Conservation (phyloP, 23 tunicate genomes). For the Trididemnum nubilum region DNA sequence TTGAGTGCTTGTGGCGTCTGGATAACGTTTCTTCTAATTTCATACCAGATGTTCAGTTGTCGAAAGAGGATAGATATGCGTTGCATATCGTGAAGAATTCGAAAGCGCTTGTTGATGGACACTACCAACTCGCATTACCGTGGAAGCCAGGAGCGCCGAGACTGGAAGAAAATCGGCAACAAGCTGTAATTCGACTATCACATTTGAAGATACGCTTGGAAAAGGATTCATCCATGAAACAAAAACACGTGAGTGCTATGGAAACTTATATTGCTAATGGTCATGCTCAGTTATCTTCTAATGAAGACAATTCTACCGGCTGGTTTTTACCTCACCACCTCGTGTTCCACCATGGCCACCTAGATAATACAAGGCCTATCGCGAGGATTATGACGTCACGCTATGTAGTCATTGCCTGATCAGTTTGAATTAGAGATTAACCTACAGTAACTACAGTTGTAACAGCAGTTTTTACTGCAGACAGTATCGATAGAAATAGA, state of each 20-base stretch:
- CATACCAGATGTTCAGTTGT: neutral
- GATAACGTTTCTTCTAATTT: neutral
- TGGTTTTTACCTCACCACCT: neutral
- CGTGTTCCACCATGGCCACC: no score
- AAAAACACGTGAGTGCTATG: neutral
- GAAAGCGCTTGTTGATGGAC: neutral
- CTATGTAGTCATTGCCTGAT: no score
- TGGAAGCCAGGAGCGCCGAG: no score
- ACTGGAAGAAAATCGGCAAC: constrained; percentile 6
- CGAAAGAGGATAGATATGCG: constrained; percentile 3
- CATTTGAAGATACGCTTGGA: neutral
- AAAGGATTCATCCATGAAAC: neutral
- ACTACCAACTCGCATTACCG: neutral
- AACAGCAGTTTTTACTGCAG: no score
- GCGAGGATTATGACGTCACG: no score
- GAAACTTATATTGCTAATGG: constrained; percentile 4
- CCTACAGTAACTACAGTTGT: no score
- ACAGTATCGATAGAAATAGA: no score
- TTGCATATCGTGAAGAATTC: neutral
- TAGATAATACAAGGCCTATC: no score
- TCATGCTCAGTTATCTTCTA: neutral
- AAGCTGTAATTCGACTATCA: neutral
- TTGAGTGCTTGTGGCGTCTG: constrained; percentile 1
- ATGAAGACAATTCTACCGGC: neutral
- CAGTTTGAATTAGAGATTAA: no score